A percentile compares a stretch with the other conserved stretches of the same genome.
phyloP scores from a whole-genome alignment of 2,888 invertebrate genomes.

The Ophion ventricosus region DNA sequence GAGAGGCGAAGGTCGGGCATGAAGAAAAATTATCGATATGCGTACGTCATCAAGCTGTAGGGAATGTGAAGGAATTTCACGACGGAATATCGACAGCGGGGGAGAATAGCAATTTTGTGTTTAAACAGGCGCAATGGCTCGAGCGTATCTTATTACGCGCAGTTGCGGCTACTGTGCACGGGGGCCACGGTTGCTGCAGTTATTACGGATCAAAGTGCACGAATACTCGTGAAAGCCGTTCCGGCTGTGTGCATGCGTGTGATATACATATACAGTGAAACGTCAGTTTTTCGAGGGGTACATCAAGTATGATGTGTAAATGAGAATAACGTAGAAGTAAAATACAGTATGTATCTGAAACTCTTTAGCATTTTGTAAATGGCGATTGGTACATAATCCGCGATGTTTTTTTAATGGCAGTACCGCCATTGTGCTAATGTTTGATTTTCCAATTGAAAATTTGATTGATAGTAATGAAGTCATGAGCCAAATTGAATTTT shows the following conservation, averaged over 20 bases:
- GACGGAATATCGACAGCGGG: slow-evolving; percentile 11
- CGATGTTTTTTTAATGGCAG: too few species aligned
- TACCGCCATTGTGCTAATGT: too few species aligned
- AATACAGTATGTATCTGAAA: too few species aligned
- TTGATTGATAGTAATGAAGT: too few species aligned
- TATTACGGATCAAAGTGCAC: slow-evolving; percentile 40
- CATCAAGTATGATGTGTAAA: too few species aligned
- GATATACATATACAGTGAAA: not conserved
- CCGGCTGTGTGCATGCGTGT: not conserved
- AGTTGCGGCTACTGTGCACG: not conserved
- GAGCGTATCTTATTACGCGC: not conserved
- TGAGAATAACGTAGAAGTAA: too few species aligned
- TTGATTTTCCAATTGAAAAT: too few species aligned
- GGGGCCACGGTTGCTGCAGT: slow-evolving; percentile 8
- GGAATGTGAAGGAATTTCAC: slow-evolving; percentile 64
- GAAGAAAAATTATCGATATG: slow-evolving; percentile 27
- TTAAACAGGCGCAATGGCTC: slow-evolving; percentile 27
- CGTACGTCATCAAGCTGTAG: slow-evolving; percentile 1
- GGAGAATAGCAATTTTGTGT: slow-evolving; percentile 40
- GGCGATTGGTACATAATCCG: too few species aligned
- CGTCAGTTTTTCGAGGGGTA: too few species aligned
- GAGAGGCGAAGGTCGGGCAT: slow-evolving; percentile 23
- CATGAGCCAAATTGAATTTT: too few species aligned
- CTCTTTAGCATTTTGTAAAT: too few species aligned
- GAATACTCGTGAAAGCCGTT: not conserved